These are phyloP conservation scores for Caranx melampygus DNA, from an alignment of 2,113 vertebrate genomes.

Conservation along the genomic window DNA sequence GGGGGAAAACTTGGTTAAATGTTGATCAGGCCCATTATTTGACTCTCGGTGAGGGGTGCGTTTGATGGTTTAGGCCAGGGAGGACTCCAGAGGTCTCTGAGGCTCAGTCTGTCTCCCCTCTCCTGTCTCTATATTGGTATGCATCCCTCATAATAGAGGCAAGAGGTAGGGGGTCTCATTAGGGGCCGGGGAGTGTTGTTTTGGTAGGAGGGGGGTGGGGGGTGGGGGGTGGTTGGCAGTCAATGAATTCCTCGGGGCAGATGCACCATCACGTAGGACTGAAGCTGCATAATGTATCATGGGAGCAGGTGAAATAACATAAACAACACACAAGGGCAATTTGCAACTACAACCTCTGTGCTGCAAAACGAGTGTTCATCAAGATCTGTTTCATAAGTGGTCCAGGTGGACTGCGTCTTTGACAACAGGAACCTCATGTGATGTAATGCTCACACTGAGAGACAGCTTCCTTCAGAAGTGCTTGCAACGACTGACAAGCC, in stretches of 20 bases:
- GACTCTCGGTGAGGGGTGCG: conserved; percentile 59
- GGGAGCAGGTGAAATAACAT: conserved; percentile 44
- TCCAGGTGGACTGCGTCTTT: conserved; percentile 68
- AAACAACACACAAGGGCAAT: not conserved
- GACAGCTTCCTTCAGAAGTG: conserved; percentile 58
- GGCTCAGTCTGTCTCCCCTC: conserved; percentile 66
- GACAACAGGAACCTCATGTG: conserved; percentile 39
- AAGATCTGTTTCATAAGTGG: not conserved
- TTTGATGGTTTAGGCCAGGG: conserved; percentile 63
- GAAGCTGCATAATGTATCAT: conserved; percentile 33
- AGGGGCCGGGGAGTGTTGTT: conserved; percentile 64
- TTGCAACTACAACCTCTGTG: not conserved
- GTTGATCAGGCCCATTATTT: conserved; percentile 73
- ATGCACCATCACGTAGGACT: conserved; percentile 63
- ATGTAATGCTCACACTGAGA: conserved; percentile 53
- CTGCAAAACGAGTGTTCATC: not conserved
- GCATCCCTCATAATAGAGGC: conserved; percentile 71
- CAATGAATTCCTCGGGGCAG: conserved; percentile 67
- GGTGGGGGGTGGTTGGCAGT: conserved; percentile 1
- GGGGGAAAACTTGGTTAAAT: conserved; percentile 63
- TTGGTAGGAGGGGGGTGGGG: not conserved
- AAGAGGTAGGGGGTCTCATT: conserved; percentile 79
- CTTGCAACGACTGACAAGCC: conserved; percentile 61
- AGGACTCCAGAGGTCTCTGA: conserved; percentile 63
- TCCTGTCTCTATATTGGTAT: conserved; percentile 73